Base-by-base conservation (phyloP, 2,113 vertebrate genomes). In the Chrysochloris asiatica region DNA sequence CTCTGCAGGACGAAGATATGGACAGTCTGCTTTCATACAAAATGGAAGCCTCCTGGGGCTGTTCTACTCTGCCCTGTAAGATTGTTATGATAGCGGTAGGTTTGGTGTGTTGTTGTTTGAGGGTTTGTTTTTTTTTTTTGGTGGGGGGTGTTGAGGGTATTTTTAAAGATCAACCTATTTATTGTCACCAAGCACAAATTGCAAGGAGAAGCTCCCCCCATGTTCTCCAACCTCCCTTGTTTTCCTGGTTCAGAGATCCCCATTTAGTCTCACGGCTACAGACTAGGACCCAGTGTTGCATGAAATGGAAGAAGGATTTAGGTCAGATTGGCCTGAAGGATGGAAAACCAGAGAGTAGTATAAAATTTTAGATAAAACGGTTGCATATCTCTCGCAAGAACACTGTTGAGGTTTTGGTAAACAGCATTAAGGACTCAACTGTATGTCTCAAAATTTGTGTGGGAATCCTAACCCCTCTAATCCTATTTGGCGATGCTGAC, bases 221-320 rank as follows among this genome's bases (percentile, higher is more conserved):
- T 21, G 9, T 17, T 77, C 76, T 36, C 22, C 22, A 26, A 13
- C n/a, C 2, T 11, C 17, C 24, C n/a, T n/a, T 50, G 48, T 41
- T 72, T 67, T 26, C 56, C 76, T 47, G 30, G 26, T 59, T 81
- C 82, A 45, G 79, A 84, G 90, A 81, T 13, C 6, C 28, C 63
- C 30, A n/a, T 50, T 38, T 56, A 69, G 65, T 84, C 73, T 48
- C 47, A 24, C 0, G 38, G 30, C 82, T 47, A 22, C 19, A 45
- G 50, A 86, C n/a, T 6, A 71, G 48, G 50, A 75, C 28, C 43
- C 61, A 77, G 33, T 1, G 3, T 30, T 43, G 48, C 65, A 22
- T 45, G 69, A 86, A 84, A 89, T 11, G 14, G 24, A 69, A 38
- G 30, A n/a, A n/a, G n/a, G n/a, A n/a, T n/a, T n/a, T n/a, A n/a